These are phyloP conservation scores for Harpagus bidentatus DNA, from an alignment of 2,113 vertebrate genomes.

Conservation along the genomic window DNA sequence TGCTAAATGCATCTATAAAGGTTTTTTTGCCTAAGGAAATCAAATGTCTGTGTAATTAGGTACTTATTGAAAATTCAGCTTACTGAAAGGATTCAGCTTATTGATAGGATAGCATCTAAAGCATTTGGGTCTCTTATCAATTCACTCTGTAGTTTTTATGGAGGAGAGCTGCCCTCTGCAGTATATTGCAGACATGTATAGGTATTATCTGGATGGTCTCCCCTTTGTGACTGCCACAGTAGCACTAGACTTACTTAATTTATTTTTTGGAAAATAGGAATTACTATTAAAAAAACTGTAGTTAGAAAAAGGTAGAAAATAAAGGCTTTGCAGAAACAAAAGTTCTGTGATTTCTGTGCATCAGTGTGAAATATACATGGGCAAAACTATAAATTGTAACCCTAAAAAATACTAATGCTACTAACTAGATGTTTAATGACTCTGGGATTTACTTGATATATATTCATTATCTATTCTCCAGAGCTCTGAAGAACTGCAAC, in stretches of 20 bases:
- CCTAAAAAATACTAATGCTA: background rate
- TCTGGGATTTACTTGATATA: background rate
- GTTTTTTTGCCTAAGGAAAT: background rate
- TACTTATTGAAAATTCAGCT: too few species aligned
- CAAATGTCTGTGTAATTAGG: background rate
- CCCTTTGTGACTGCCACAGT: background rate
- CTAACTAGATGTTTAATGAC: background rate
- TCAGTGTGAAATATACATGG: background rate
- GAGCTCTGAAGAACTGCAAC: slow-evolving; percentile 86
- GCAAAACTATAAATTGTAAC: background rate
- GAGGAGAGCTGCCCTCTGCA: slow-evolving; percentile 45
- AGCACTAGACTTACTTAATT: background rate
- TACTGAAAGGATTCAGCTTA: background rate
- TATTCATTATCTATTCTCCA: slow-evolving; percentile 24
- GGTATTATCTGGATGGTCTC: background rate
- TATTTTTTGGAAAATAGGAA: background rate
- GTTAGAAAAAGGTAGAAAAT: background rate
- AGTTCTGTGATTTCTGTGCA: background rate
- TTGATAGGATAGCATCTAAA: background rate
- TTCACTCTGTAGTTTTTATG: background rate
- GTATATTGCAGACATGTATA: background rate
- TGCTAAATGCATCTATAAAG: background rate
- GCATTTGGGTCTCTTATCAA: accelerated
- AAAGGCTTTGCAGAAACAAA: background rate
- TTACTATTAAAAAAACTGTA: background rate